Evolutionary conservation across 2,888 invertebrate genomes (phyloP), one percentile per base, ranked within the genome.

Genomic region (Matsumyia berberina): DNA sequence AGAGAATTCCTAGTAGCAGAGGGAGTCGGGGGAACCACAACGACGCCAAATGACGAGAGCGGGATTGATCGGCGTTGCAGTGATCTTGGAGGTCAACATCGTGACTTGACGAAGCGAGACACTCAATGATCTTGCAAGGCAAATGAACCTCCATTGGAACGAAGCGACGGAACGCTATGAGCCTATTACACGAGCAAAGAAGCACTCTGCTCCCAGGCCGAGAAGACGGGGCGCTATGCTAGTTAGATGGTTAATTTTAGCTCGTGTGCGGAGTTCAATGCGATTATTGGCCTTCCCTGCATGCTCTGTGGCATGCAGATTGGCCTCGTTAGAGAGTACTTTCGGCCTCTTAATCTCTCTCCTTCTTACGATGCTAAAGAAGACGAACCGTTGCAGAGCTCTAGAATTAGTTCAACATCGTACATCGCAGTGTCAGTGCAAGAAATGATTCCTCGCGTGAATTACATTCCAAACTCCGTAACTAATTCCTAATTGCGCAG

Each of bases 51-150:
- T 85, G 85, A 85, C 74, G 85, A 85, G 85, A 85, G 60, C 53
- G 15, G 80, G 85, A 85, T 85, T 85, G 85, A 85, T 85, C 86
- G 81, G 86, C 76, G 72, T 62, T 73, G 72, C 77, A 69, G 57
- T 81, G 86, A 86, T 86, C 86, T 86, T 86, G 42, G 78, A 80
- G 87, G 87, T 87, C 87, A 87, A 87, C 81, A 80, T 86, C 87
- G 87, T 87, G 87, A 87, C 87, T 87, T 87, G 86, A 80, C 86
- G 86, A 80, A 87, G 86, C 87, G 82, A 87, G 87, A 86, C 87
- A 86, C 87, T 87, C 87, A 86, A 86, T 82, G 87, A 86, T 86
- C 85, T 74, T 72, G 76, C 86, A 76, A 77, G 74, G 80, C 74
- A 85, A 79, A 85, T 85, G 78, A 62, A 69, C 73, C 44, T 73